phyloP scores from a whole-genome alignment of 1,140 invertebrate genomes.

The Mya arenaria region DNA sequence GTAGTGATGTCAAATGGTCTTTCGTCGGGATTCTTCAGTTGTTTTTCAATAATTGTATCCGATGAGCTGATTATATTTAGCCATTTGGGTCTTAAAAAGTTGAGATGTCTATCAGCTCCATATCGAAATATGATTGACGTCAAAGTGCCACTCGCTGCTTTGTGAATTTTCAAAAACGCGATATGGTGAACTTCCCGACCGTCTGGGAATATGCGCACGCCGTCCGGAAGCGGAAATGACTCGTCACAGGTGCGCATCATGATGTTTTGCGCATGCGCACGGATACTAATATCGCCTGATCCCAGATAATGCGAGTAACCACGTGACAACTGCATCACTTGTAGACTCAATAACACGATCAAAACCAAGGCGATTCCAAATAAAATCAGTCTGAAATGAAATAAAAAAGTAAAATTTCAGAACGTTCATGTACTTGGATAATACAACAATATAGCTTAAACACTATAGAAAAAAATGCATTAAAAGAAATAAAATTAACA shows the following conservation, averaged over 20 bases:
- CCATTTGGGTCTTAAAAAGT: slow-evolving; percentile 64
- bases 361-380: too few relatives aligned
- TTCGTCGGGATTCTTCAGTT: slow-evolving; percentile 32
- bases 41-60: slow-evolving; percentile 15
- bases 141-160: slow-evolving; percentile 70
- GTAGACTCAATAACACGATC: too few relatives aligned
- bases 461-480: too few relatives aligned
- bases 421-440: too few relatives aligned
- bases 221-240: slow-evolving; percentile 16
- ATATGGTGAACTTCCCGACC: slow-evolving; percentile 62
- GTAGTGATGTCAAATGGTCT: slow-evolving; percentile 67
- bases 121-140: slow-evolving; percentile 71
- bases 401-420: too few relatives aligned
- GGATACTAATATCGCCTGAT: too few relatives aligned
- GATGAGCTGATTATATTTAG: slow-evolving; percentile 54
- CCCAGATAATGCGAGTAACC: too few relatives aligned
- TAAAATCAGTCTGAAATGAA: too few relatives aligned
- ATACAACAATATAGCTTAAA: too few relatives aligned
- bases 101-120: slow-evolving; percentile 60
- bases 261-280: too few relatives aligned
- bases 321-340: too few relatives aligned
- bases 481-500: too few relatives aligned
- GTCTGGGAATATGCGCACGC: slow-evolving; percentile 33
- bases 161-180: slow-evolving; percentile 73
- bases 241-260: slow-evolving; percentile 11